Evolutionary conservation across 1,140 invertebrate genomes (phyloP).

Genomic region (Cardiocondyla obscurior): DNA sequence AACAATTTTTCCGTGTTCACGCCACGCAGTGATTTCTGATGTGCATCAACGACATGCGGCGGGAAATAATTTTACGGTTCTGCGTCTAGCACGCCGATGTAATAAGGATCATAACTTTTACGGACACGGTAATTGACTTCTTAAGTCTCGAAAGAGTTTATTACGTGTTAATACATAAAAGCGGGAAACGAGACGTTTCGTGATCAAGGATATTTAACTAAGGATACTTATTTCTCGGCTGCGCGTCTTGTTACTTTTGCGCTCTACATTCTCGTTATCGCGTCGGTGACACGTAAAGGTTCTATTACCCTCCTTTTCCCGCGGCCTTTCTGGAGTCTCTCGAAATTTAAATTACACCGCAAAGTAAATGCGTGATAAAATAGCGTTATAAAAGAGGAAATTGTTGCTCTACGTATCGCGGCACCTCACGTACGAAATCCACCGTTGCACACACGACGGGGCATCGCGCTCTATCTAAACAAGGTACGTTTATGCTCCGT

Average conservation of each 20-base stretch:
- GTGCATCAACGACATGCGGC: slow-evolving; percentile 52
- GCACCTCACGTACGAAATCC: slow-evolving; percentile 17
- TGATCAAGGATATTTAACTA: slow-evolving; percentile 4
- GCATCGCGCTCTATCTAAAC: not conserved
- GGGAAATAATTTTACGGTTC: slow-evolving; percentile 54
- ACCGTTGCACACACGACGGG: slow-evolving; percentile 7
- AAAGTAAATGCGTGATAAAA: not conserved
- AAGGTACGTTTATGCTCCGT: slow-evolving; percentile 25
- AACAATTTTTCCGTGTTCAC: slow-evolving; percentile 51
- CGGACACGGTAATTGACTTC: slow-evolving; percentile 46
- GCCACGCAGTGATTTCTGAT: slow-evolving; percentile 41
- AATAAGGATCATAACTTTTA: slow-evolving; percentile 50
- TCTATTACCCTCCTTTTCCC: not conserved
- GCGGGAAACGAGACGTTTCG: not conserved
- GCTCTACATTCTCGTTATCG: not conserved
- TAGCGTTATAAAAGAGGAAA: too few relatives aligned
- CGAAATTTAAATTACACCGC: not conserved
- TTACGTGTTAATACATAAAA: slow-evolving; percentile 22
- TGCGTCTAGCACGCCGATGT: slow-evolving; percentile 37
- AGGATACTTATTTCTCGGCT: not conserved
- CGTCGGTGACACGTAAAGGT: not conserved
- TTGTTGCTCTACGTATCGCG: slow-evolving; percentile 13
- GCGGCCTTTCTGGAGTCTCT: not conserved
- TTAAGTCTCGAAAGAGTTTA: slow-evolving; percentile 19
- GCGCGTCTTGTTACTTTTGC: not conserved